Conservation (phyloP, 2,113 vertebrate genomes). For the Tachysurus fulvidraco region DNA sequence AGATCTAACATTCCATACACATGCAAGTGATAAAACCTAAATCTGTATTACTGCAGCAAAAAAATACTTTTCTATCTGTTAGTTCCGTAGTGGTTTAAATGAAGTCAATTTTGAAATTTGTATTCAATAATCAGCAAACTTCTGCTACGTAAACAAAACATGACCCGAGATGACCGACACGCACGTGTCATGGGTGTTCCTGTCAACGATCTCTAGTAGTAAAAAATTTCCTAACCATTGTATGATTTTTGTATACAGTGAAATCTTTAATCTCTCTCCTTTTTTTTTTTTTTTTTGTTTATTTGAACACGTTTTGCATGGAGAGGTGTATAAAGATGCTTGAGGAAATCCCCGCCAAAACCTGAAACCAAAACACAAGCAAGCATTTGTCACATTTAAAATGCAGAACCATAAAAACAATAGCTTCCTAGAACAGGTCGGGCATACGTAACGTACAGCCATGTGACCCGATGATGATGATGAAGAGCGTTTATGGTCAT, state of each 20-base stretch:
- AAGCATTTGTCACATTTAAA: background rate
- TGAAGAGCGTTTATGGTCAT: background rate
- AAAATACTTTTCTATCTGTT: background rate
- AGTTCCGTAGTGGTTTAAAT: background rate
- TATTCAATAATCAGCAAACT: background rate
- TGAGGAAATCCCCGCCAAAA: background rate
- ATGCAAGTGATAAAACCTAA: too few species aligned
- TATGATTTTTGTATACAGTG: background rate
- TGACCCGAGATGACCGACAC: background rate
- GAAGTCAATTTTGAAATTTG: background rate
- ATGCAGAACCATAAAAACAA: background rate
- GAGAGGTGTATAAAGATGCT: background rate
- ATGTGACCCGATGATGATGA: background rate
- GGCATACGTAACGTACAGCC: background rate
- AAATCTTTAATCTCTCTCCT: background rate
- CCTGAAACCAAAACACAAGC: background rate
- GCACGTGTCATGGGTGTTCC: too few species aligned
- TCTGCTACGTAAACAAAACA: background rate
- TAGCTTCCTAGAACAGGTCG: background rate
- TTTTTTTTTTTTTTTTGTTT: background rate
- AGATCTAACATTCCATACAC: background rate
- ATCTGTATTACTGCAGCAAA: background rate
- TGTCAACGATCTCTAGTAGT: background rate
- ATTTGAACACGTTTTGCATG: too few species aligned
- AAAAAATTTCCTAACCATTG: background rate